Conservation (phyloP, 2,888 invertebrate species). For the Willowsia nigromaculata region DNA sequence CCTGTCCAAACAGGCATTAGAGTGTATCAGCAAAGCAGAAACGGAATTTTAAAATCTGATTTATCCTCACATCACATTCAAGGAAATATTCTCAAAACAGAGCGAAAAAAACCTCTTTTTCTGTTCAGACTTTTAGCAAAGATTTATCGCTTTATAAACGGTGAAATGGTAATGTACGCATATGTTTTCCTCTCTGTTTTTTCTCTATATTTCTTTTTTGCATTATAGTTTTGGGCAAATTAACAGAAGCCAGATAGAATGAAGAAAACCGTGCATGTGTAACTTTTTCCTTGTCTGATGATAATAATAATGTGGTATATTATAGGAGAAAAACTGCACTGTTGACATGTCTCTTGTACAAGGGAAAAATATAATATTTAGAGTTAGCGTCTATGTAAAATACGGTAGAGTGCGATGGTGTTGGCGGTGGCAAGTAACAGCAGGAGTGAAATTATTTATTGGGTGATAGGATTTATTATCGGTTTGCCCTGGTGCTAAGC, state of each 20-base stretch:
- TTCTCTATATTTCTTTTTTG: neutral
- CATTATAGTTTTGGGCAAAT: conserved; percentile 47
- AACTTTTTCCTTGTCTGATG: conserved; percentile 9
- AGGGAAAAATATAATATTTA: neutral
- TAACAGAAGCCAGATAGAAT: conserved; percentile 2
- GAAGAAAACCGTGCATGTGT: neutral
- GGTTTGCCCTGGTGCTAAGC: conserved; percentile 65
- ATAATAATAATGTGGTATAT: conserved; percentile 24
- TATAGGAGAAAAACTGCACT: conserved; percentile 5
- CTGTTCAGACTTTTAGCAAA: neutral
- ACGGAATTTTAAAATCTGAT: conserved; percentile 46
- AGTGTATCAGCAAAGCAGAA: neutral
- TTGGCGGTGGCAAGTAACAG: conserved; percentile 67
- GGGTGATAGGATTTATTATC: conserved; percentile 74
- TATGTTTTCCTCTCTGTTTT: neutral
- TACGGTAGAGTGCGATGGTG: neutral
- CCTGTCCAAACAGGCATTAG: conserved; percentile 48
- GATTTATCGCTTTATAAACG: conserved; percentile 66
- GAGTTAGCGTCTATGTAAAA: conserved; percentile 1
- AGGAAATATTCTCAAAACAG: neutral
- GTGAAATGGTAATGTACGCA: conserved; percentile 5
- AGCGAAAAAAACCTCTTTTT: neutral
- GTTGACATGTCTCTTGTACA: conserved; percentile 41
- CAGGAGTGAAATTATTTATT: conserved; percentile 73
- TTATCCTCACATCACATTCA: conserved; percentile 13